Evolutionary conservation across 1,140 invertebrate genomes (phyloP), one percentile per base, ranked within the genome.

Genomic region (Homarus americanus): DNA sequence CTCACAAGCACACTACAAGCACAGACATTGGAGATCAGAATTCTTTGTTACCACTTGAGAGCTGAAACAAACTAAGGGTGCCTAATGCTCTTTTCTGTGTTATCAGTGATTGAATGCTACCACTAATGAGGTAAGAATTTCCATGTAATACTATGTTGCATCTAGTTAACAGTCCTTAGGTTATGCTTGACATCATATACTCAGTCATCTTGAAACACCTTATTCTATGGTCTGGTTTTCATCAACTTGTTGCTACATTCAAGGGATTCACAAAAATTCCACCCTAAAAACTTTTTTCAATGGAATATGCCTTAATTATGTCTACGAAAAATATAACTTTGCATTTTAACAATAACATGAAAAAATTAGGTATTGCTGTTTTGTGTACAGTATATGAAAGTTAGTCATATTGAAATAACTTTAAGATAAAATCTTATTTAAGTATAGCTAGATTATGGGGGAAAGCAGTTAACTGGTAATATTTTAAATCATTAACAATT

Each of bases 301-400:
- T 66, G 78, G 58, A 80, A 66, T 28, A 88, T 80, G 76, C 49
- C 63, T 72, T 69, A 36, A 78, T 32, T 73, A 88, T 88, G 7
- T 24, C 76, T 88, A 88, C 9, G 86, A 88, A 88, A 87, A 88
- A 88, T 88, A 88, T 88, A 88, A 78, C 86, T 88, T 79, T 69
- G 66, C 72, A 34, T 66, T 88, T 79, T 49, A 88, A 88, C 86
- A 88, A 41, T 79, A 84, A 84, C 82, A 88, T 40, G 58, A 88
- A 88, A 80, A 80, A 80, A 88, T 41, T 41, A 86, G 86, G 53
- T 88, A 88, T 88, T 88, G 86, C 86, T 88, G 86, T 79, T 66
- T 88, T 88, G 63, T 41, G 38, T 79, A 88, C 36, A 79, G 38
- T 79, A 88, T 38, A 79, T 88, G 75, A 80, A 79, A 79, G n/a